Conservation (phyloP, 2,797 vertebrate species). For the Heteromormyrus szaboi region DNA sequence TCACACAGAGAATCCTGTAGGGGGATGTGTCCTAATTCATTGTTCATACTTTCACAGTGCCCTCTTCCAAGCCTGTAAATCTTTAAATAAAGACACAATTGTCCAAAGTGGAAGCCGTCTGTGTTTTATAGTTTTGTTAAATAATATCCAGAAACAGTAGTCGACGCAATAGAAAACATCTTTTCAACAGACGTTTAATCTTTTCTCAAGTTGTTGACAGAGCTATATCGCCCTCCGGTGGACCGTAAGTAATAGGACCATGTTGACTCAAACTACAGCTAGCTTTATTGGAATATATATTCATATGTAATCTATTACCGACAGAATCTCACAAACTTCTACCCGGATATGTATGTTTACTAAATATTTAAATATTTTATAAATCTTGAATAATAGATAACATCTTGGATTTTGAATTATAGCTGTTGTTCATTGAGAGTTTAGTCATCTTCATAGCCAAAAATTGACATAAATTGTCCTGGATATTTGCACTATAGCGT, state of each 20-base stretch:
- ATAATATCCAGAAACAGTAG: background rate
- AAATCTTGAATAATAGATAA: background rate
- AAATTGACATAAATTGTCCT: background rate
- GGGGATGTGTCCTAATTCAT: slow-evolving; percentile 36
- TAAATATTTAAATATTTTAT: background rate
- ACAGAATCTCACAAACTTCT: background rate
- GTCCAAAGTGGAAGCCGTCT: slow-evolving; percentile 46
- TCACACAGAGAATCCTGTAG: slow-evolving; percentile 49
- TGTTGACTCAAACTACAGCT: background rate
- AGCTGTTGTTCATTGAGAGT: background rate
- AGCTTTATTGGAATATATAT: background rate
- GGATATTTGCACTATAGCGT: background rate
- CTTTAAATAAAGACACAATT: slow-evolving; percentile 70
- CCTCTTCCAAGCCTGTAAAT: slow-evolving; percentile 59
- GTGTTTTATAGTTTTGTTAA: background rate
- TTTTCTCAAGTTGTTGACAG: slow-evolving; percentile 39
- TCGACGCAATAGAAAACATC: background rate
- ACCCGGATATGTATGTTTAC: background rate
- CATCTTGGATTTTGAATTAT: background rate
- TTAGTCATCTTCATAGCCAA: background rate
- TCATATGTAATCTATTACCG: background rate
- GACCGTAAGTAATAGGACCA: background rate
- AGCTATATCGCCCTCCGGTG: slow-evolving; percentile 13
- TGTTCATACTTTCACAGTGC: slow-evolving; percentile 55
- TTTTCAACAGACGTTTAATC: background rate